A percentile compares a stretch with the other conserved stretches of the same genome.
These are phyloP conservation scores for Ochlodes sylvanus DNA, from an alignment of 2,888 invertebrate genomes.

Conservation along the genomic window DNA sequence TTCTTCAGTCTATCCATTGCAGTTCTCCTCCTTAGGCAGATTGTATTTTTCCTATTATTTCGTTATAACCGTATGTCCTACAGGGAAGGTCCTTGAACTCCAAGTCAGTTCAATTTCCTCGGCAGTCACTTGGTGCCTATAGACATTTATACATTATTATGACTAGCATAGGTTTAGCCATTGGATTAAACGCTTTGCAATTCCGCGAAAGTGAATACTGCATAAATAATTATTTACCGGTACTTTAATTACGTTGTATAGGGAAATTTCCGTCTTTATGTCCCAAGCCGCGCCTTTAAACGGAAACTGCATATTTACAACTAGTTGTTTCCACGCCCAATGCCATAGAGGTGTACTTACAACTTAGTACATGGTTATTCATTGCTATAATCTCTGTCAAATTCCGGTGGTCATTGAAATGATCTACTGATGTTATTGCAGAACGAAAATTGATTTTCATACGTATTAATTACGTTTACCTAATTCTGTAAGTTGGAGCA, in stretches of 20 bases:
- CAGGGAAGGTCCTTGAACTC: too few relatives aligned
- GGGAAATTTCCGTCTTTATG: background rate
- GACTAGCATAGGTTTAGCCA: too few relatives aligned
- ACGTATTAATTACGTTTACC: too few relatives aligned
- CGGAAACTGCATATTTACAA: background rate
- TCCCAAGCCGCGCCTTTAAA: background rate
- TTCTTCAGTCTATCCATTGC: too few relatives aligned
- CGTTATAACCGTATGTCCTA: too few relatives aligned
- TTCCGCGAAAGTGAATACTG: constrained; percentile 1
- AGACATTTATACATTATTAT: too few relatives aligned
- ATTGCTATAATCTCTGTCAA: background rate
- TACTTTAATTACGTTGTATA: background rate
- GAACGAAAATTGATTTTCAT: background rate
- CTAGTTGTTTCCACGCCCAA: background rate
- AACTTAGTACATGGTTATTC: background rate
- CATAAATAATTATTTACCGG: constrained; percentile 4
- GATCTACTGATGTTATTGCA: too few relatives aligned
- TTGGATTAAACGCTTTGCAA: background rate
- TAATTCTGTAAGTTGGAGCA: too few relatives aligned
- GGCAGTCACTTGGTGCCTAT: too few relatives aligned
- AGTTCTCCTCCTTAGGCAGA: too few relatives aligned
- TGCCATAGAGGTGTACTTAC: background rate
- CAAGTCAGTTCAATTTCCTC: too few relatives aligned
- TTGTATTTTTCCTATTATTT: too few relatives aligned
- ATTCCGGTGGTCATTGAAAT: background rate